Conservation (phyloP, 1,140 invertebrate species). For the Zaprionus ornatus region DNA sequence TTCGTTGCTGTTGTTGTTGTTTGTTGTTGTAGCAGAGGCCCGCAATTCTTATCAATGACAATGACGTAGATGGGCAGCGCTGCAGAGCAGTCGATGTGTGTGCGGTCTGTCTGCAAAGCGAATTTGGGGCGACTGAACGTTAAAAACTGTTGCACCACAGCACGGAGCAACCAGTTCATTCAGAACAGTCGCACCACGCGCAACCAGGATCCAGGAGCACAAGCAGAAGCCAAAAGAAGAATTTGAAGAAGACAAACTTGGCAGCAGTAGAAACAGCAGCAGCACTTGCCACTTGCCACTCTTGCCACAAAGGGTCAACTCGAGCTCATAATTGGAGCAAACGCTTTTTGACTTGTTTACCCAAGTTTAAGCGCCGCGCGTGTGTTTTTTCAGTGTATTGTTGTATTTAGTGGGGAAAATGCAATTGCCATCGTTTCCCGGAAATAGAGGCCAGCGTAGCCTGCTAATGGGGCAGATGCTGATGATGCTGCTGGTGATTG, state of each 20-base stretch:
- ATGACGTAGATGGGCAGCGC: constrained; percentile 67
- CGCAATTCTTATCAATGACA: constrained; percentile 78
- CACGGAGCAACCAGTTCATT: constrained; percentile 76
- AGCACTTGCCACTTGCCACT: neutral
- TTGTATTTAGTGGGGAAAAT: constrained; percentile 35
- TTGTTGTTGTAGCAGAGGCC: constrained; percentile 30
- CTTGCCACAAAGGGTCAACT: constrained; percentile 19
- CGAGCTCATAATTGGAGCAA: constrained; percentile 29
- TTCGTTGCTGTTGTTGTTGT: constrained; percentile 11
- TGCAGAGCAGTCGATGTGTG: constrained; percentile 49
- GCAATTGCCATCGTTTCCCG: constrained; percentile 43
- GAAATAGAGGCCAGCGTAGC: constrained; percentile 19
- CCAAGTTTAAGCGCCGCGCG: constrained; percentile 15
- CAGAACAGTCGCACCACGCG: constrained; percentile 75
- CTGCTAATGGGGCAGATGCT: constrained; percentile 44
- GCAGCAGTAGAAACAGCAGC: constrained; percentile 13
- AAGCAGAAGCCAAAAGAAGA: neutral
- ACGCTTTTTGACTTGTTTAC: constrained; percentile 25
- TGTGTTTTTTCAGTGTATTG: constrained; percentile 3
- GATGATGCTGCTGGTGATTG: constrained; percentile 50
- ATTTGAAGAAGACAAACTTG: neutral
- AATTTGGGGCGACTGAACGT: constrained; percentile 70
- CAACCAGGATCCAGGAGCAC: constrained; percentile 13
- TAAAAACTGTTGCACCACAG: constrained; percentile 81
- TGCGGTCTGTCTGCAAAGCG: constrained; percentile 52